phyloP scores from a whole-genome alignment of 64 coral and sea anemone species.

The Anthopleura sola region DNA sequence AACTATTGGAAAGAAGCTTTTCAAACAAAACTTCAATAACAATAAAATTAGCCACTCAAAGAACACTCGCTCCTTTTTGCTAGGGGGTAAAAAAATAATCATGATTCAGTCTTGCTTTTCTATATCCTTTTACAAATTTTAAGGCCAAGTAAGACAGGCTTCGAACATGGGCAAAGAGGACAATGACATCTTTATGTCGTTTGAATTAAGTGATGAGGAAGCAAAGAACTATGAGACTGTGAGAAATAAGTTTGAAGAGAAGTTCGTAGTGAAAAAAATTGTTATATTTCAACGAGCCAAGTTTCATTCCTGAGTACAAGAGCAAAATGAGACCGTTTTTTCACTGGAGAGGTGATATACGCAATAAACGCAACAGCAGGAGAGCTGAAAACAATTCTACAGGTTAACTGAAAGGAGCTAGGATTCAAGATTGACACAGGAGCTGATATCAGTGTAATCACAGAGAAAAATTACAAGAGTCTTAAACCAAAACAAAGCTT shows the following conservation, averaged over 20 bases:
- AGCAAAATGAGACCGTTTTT: neutral
- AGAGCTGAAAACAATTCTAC: neutral
- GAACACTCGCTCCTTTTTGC: too few relatives aligned
- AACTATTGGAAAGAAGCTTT: too few relatives aligned
- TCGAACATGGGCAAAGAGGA: conserved; percentile 10
- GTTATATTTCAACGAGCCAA: conserved; percentile 19
- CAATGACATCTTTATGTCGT: conserved; percentile 22
- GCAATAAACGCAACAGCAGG: neutral
- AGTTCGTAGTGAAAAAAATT: conserved; percentile 9
- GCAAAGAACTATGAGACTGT: conserved; percentile 20
- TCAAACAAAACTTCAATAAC: too few relatives aligned
- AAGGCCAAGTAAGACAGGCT: too few relatives aligned
- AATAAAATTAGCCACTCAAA: too few relatives aligned
- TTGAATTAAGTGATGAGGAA: neutral
- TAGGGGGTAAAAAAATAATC: too few relatives aligned
- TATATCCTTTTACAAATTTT: too few relatives aligned
- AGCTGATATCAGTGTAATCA: neutral
- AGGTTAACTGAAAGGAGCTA: neutral
- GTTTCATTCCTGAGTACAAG: conserved; percentile 2
- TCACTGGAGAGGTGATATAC: neutral
- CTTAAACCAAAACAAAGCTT: neutral
- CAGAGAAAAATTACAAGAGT: neutral
- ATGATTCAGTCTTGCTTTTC: too few relatives aligned
- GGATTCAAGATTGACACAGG: neutral
- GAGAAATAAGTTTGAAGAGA: neutral